These are phyloP conservation scores for Timandra comae DNA, from an alignment of 2,888 invertebrate species.

Conservation along the genomic window DNA sequence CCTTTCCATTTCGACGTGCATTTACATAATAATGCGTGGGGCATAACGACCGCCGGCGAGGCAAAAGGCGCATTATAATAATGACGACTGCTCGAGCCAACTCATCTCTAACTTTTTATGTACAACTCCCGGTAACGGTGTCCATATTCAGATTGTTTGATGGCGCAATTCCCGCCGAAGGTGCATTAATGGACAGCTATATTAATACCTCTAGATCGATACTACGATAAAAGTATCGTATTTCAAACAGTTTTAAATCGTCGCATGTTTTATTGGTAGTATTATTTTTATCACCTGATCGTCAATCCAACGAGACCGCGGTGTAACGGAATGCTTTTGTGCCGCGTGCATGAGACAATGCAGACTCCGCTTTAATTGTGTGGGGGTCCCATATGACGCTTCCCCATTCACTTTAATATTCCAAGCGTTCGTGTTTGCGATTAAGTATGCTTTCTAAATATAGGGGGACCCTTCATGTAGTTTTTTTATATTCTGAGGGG, in stretches of 20 bases:
- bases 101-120: constrained; percentile 42
- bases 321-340: constrained; percentile 45
- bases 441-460: constrained; percentile 72
- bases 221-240: constrained; percentile 31
- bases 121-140: constrained; percentile 30
- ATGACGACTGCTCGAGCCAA: constrained; percentile 44
- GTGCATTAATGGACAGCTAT: constrained; percentile 21
- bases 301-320: constrained; percentile 28
- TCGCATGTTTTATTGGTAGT: constrained; percentile 10
- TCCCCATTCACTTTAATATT: constrained; percentile 72
- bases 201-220: constrained; percentile 31
- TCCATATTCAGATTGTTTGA: constrained; percentile 24
- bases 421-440: constrained; percentile 63
- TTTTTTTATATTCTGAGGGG: constrained; percentile 60
- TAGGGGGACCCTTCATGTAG: constrained; percentile 62
- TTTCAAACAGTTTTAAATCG: constrained; percentile 33
- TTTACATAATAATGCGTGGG: constrained; percentile 73
- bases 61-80: constrained; percentile 55
- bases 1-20: constrained; percentile 65
- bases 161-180: constrained; percentile 22
- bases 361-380: constrained; percentile 53
- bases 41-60: constrained; percentile 58
- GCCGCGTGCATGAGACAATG: constrained; percentile 46
- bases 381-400: constrained; percentile 66
- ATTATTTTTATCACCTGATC: constrained; percentile 29